These are phyloP conservation scores for Bombus waltoni DNA, from an alignment of 1,140 invertebrate genomes.

Conservation along the genomic window DNA sequence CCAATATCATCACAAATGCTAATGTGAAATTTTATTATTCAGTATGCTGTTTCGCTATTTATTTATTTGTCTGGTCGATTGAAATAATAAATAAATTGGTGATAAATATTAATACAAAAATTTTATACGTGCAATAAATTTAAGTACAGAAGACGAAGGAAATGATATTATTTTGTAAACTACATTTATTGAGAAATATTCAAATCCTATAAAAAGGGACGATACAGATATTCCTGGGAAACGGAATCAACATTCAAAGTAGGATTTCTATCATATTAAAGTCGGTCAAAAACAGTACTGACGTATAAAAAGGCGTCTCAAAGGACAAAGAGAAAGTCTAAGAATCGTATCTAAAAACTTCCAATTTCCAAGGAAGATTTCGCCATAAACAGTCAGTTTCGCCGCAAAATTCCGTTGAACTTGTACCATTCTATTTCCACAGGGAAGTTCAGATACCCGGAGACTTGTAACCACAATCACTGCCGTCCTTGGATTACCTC, in stretches of 20 bases:
- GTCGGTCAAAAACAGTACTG: not conserved
- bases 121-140: not conserved
- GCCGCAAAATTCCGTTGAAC: constrained; percentile 12
- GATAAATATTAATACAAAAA: too few species aligned
- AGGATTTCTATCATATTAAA: not conserved
- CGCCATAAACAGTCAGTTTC: constrained; percentile 14
- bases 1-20: too few species aligned
- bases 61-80: not conserved
- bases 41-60: not conserved
- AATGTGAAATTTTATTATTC: not conserved
- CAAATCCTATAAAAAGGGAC: not conserved
- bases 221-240: not conserved
- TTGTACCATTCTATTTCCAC: constrained; percentile 33
- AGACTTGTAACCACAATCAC: constrained; percentile 64
- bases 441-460: constrained; percentile 41
- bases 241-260: not conserved
- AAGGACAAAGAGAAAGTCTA: not conserved
- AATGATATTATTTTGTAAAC: not conserved
- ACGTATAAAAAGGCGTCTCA: not conserved
- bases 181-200: not conserved
- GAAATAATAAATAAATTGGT: not conserved
- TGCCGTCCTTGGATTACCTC: constrained; percentile 53
- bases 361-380: not conserved
- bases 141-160: not conserved
- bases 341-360: not conserved